A percentile compares a stretch with the other conserved stretches of the same genome.
phyloP scores from a whole-genome alignment of 64 coral and sea anemone species.

The Stichodactyla mertensii region DNA sequence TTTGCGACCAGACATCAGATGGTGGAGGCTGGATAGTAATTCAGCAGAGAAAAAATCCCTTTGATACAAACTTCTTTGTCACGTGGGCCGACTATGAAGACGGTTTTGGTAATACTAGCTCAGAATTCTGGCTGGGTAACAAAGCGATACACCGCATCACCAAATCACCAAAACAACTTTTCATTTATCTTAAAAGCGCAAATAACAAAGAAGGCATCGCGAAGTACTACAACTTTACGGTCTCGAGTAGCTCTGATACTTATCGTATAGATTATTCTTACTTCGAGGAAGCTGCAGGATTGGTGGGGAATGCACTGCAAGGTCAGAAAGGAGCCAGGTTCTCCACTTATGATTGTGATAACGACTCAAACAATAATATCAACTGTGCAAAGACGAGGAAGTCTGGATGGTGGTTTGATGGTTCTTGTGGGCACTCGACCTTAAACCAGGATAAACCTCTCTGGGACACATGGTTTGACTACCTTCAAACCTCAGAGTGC shows the following conservation, averaged over 20 bases:
- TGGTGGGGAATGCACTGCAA: neutral
- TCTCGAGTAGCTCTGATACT: neutral
- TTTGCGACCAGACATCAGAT: conserved; percentile 2
- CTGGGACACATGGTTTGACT: conserved; percentile 5
- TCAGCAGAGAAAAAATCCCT: neutral
- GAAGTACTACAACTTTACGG: neutral
- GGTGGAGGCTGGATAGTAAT: conserved; percentile 10
- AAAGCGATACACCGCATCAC: neutral
- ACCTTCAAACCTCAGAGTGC: neutral
- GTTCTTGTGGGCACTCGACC: neutral
- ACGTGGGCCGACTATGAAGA: neutral
- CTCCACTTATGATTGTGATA: conserved; percentile 1
- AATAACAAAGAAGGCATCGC: neutral
- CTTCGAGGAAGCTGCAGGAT: too few relatives aligned
- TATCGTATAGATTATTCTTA: neutral
- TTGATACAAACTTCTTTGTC: neutral
- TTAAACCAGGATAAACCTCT: neutral
- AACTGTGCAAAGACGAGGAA: neutral
- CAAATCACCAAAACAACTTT: neutral
- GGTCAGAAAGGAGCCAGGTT: neutral
- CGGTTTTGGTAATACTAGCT: conserved; percentile 1
- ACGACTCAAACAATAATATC: neutral
- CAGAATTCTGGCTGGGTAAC: conserved; percentile 19
- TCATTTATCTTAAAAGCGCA: neutral
- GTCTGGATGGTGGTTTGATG: conserved; percentile 3